phyloP scores from a whole-genome alignment of 2,797 vertebrate genomes.

The Malurus leucopterus region DNA sequence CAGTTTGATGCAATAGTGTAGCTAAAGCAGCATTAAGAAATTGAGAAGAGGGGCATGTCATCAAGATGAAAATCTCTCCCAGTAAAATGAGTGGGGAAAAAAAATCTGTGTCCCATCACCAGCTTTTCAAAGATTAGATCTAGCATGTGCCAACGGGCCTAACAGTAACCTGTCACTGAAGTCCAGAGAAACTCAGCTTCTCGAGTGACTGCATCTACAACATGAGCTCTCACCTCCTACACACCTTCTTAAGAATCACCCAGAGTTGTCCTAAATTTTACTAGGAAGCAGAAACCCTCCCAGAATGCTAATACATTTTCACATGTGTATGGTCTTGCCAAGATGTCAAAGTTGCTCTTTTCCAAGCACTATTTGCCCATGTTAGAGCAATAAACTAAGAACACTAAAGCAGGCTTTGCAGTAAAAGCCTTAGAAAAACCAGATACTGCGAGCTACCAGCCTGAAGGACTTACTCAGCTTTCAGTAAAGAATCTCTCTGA shows the following conservation, averaged over 20 bases:
- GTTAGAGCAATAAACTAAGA: not conserved
- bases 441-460: not conserved
- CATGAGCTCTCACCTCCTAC: not conserved
- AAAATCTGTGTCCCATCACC: not conserved
- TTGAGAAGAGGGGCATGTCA: not conserved
- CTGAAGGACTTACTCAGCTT: not conserved
- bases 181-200: not conserved
- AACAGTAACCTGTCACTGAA: conserved; percentile 7
- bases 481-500: not conserved
- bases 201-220: not conserved
- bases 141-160: not conserved
- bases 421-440: not conserved
- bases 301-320: not conserved
- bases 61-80: not conserved
- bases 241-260: not conserved
- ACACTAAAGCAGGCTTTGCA: conserved; percentile 15
- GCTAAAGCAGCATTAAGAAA: not conserved
- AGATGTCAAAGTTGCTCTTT: not conserved
- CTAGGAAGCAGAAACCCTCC: not conserved
- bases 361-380: not conserved
- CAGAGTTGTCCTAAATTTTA: not conserved
- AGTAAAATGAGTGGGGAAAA: not conserved
- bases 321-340: not conserved
- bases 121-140: conserved; percentile 14
- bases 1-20: not conserved